Percentiles rank a stretch among this genome's conserved stretches.
phyloP scores from a whole-genome alignment of 2,888 invertebrate species.

The Cosmia pyralina region DNA sequence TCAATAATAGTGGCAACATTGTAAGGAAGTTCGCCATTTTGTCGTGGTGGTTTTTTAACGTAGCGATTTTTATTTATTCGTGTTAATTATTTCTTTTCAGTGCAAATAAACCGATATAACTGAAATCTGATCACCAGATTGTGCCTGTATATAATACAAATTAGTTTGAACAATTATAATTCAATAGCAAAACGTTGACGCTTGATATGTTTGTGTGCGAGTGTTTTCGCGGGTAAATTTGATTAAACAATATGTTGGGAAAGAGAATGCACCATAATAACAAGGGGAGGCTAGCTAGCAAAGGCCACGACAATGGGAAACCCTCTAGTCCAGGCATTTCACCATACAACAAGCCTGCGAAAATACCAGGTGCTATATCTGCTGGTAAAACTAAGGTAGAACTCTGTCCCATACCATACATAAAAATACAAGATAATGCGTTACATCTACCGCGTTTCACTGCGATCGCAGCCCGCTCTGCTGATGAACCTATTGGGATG shows the following conservation, averaged over 20 bases:
- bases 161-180: constrained; percentile 28
- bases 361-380: constrained; percentile 83
- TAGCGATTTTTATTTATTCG: constrained; percentile 61
- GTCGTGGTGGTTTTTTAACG: constrained; percentile 64
- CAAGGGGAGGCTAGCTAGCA: constrained; percentile 87
- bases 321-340: constrained; percentile 88
- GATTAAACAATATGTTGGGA: constrained; percentile 83
- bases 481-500: constrained; percentile 95
- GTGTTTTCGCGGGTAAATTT: constrained; percentile 83
- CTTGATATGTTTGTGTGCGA: constrained; percentile 68
- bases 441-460: constrained; percentile 92
- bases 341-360: constrained; percentile 86
- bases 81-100: constrained; percentile 53
- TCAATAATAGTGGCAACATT: constrained; percentile 36
- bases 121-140: constrained; percentile 38
- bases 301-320: constrained; percentile 87
- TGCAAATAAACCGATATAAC: constrained; percentile 28
- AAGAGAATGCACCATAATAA: constrained; percentile 89
- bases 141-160: constrained; percentile 48
- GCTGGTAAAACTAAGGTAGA: constrained; percentile 86
- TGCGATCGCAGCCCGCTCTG: constrained; percentile 91
- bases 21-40: constrained; percentile 71
- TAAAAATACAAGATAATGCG: constrained; percentile 93
- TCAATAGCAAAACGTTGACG: constrained; percentile 32
- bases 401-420: constrained; percentile 90